Percentiles rank a stretch among this genome's conserved stretches.
Evolutionary conservation across 2,797 vertebrate species (phyloP).

Genomic region (Pithecia hirsuta): DNA sequence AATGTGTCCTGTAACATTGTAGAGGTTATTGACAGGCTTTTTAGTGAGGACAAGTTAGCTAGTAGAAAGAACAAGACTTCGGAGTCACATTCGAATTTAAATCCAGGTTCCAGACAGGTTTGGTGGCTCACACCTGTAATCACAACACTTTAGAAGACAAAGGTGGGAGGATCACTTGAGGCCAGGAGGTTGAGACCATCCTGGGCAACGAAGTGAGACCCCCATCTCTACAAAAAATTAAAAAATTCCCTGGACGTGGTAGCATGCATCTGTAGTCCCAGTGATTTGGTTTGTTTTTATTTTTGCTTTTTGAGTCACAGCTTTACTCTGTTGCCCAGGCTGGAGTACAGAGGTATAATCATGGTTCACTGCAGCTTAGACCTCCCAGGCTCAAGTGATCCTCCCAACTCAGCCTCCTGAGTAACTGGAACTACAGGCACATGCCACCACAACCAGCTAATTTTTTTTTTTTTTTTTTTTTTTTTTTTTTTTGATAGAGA

Average conservation of each 20-base stretch:
- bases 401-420: too few relatives aligned
- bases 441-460: too few relatives aligned
- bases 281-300: not conserved
- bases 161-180: not conserved
- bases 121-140: not conserved
- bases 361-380: too few relatives aligned
- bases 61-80: not conserved
- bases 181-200: not conserved
- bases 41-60: not conserved
- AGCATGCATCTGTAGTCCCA: not conserved
- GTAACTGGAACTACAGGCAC: too few relatives aligned
- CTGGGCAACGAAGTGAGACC: not conserved
- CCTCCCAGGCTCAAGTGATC: too few relatives aligned
- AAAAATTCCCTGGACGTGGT: not conserved
- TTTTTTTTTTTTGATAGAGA: too few relatives aligned
- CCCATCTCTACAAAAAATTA: not conserved
- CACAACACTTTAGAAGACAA: not conserved
- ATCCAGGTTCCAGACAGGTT: not conserved
- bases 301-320: too few relatives aligned
- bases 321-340: too few relatives aligned
- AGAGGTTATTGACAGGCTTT: not conserved
- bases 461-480: too few relatives aligned
- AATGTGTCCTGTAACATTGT: not conserved
- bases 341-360: too few relatives aligned
- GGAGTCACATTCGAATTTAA: not conserved